Base-by-base conservation (phyloP, 2,797 vertebrate genomes). In the Tamandua tetradactyla region DNA sequence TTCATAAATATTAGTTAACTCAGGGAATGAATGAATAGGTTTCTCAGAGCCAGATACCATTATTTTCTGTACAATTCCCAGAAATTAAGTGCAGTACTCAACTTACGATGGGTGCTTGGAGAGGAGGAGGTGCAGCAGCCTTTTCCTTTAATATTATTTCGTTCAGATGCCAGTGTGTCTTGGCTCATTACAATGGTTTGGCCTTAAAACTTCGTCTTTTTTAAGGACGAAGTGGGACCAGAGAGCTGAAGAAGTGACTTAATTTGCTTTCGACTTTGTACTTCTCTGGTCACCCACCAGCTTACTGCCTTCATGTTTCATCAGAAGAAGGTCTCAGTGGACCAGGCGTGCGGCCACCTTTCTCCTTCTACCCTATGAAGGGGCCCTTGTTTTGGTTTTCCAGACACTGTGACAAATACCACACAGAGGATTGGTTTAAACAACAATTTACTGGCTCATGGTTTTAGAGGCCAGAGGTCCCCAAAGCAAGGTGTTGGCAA, bases 1-100 rank as follows among this genome's bases (percentile, higher is more conserved):
- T 78, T 72, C 61, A 82, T 82, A 95, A 94, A 66, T 92, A 78
- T 79, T 93, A 91, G 75, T n/a, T 80, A 75, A 91, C 66, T 52
- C 32, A 15, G 59, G 59, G 23, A 82, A 88, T 86, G 87, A 82
- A 88, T 88, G 83, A 81, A 80, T 90, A 78, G 72, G 30, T 64
- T 57, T 89, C 78, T 93, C 15, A 72, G 76, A 87, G 55, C 22
- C 32, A 69, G 61, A 20, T 42, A n/a, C 75, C 47, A 55, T 62
- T 91, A 49, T 94, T 78, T 89, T 66, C 92, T 90, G 87, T 64
- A 61, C 15, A 42, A 32, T 90, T 80, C 35, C 40, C 15, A 64
- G 66, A 9, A 23, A 32, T 27, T 37, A 69, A 55, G 37, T 91
- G 76, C 17, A 42, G 27, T 40, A 17, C 22, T 44, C n/a, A 87